Base-by-base conservation (phyloP, 2,113 vertebrate genomes). In the Dendropsophus ebraccatus region DNA sequence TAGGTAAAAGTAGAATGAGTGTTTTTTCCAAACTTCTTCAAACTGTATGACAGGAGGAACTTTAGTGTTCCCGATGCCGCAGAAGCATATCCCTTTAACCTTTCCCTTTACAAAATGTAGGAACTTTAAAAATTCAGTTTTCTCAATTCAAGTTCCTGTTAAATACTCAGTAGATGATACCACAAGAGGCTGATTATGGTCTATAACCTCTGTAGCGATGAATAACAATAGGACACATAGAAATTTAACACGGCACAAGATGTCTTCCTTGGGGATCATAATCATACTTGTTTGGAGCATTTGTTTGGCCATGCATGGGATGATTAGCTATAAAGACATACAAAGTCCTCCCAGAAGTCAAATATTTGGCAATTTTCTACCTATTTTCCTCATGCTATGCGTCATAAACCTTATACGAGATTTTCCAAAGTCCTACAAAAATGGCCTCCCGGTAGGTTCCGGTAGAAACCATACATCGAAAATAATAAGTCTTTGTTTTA, bases 401-500 rank as follows among this genome's bases (percentile, higher is more conserved):
- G 19, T 72, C 69, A 62, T 87, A 87, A 74, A 87, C 52, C 37
- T 70, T 30, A 35, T 12, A 17, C 16, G 60, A 41, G 45, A 60
- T 49, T 67, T n/a, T 79, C 30, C 16, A 79, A 16, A 58, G 35
- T 4, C 56, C 78, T 60, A 65, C n/a, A 75, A 60, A 58, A 75
- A 54, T 19, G 6, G 30, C 23, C 28, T 81, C 77, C 65, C 67
- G 32, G 58, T 60, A 74, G 78, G 37, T 21, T 35, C 45, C 23
- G 17, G 47, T 32, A 47, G 23, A 28, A 81, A 86, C 81, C 30
- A 56, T 87, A 25, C 67, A 41, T 62, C 12, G n/a, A 45, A 52
- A 58, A 81, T 58, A 86, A 86, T 60, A 58, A 65, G 70, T 60
- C 79, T 73, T 35, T 74, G 37, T 89, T 90, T 87, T 74, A 79